These are phyloP conservation scores for Pangasianodon hypophthalmus DNA, from an alignment of 2,113 vertebrate genomes.

Conservation along the genomic window DNA sequence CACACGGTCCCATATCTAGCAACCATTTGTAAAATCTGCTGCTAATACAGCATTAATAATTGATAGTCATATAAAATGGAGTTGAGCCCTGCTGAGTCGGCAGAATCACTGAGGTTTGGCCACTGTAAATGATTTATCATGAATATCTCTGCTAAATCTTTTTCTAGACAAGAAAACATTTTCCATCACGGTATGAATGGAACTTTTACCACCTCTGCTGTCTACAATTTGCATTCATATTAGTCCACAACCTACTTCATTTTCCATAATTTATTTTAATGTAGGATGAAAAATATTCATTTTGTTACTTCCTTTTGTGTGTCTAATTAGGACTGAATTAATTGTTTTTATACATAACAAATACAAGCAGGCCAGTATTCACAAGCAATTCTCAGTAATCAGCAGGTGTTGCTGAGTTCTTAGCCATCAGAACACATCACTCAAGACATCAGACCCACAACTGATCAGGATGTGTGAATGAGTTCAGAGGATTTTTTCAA, in stretches of 20 bases:
- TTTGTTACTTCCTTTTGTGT: background rate
- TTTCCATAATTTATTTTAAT: background rate
- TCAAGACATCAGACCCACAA: background rate
- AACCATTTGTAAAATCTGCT: conserved; percentile 58
- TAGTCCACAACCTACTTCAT: background rate
- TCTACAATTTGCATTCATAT: conserved; percentile 2
- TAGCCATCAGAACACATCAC: background rate
- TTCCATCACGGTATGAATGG: conserved; percentile 57
- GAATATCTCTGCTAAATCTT: conserved; percentile 66
- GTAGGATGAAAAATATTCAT: background rate
- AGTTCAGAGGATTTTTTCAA: background rate
- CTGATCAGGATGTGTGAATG: background rate
- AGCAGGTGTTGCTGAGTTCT: background rate
- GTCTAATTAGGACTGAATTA: background rate
- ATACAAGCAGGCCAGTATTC: background rate
- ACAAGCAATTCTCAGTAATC: background rate
- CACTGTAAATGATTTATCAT: conserved; percentile 73
- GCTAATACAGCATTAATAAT: conserved; percentile 73
- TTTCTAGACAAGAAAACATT: conserved; percentile 70
- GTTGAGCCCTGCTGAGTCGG: conserved; percentile 68
- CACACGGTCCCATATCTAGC: conserved; percentile 28
- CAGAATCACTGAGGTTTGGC: conserved; percentile 67
- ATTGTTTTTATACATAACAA: background rate
- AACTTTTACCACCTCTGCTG: background rate
- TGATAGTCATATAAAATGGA: conserved; percentile 70